phyloP scores from a whole-genome alignment of 2,888 invertebrate genomes.

The Pasiphila rectangulata region DNA sequence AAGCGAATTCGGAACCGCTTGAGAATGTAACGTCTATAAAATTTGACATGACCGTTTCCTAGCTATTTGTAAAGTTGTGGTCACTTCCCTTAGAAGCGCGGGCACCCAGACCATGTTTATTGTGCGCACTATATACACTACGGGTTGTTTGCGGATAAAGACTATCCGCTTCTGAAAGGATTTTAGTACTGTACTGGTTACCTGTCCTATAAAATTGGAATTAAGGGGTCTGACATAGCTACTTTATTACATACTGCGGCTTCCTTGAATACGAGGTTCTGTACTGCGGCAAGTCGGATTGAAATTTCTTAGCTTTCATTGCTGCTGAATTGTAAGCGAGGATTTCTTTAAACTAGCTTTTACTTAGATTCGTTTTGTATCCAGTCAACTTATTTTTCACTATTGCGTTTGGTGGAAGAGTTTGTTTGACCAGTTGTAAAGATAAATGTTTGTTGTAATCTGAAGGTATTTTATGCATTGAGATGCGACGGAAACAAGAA shows the following conservation, averaged over 20 bases:
- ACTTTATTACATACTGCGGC: constrained; percentile 20
- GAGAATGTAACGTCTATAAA: constrained; percentile 18
- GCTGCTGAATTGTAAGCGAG: constrained; percentile 4
- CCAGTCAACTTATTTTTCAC: background rate
- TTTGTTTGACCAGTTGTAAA: too few relatives aligned
- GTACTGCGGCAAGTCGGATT: constrained; percentile 12
- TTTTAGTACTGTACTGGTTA: constrained; percentile 29
- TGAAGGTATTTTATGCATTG: too few relatives aligned
- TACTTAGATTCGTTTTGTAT: constrained; percentile 5
- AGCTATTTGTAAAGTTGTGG: constrained; percentile 22
- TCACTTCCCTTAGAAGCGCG: constrained; percentile 21
- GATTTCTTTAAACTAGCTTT: constrained; percentile 9
- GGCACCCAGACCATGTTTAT: constrained; percentile 24
- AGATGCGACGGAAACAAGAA: too few relatives aligned
- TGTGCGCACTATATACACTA: constrained; percentile 18
- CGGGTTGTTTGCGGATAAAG: constrained; percentile 33
- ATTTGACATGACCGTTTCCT: constrained; percentile 21
- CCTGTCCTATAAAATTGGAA: constrained; percentile 29
- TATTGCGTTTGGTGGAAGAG: background rate
- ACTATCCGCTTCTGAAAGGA: constrained; percentile 32
- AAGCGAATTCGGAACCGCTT: constrained; percentile 16
- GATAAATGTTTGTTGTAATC: too few relatives aligned
- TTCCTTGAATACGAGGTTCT: constrained; percentile 15
- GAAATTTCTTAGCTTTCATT: constrained; percentile 21
- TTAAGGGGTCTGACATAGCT: constrained; percentile 22